phyloP scores from a whole-genome alignment of 2,113 vertebrate genomes.

The Catharus minimus region DNA sequence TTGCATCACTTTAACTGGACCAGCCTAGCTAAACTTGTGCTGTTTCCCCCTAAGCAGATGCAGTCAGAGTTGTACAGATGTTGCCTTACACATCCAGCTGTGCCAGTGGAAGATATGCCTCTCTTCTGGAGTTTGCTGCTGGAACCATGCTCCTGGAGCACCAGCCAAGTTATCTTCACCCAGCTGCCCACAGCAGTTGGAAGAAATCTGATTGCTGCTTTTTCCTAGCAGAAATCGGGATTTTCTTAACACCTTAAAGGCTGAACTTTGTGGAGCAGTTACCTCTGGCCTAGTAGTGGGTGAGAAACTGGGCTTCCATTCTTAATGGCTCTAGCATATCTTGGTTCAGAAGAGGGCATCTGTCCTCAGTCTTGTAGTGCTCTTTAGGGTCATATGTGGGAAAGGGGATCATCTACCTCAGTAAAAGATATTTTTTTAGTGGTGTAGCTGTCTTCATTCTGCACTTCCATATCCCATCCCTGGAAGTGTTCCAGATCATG shows the following conservation, averaged over 20 bases:
- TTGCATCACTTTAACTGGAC: not conserved
- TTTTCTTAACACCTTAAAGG: not conserved
- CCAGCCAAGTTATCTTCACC: not conserved
- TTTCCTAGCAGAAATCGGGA: not conserved
- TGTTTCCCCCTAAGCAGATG: not conserved
- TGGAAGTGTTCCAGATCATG: not conserved
- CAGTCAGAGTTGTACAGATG: not conserved
- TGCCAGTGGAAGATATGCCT: not conserved
- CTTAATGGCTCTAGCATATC: not conserved
- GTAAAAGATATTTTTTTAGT: not conserved
- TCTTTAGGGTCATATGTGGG: not conserved
- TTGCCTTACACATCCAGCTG: not conserved
- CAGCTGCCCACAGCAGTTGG: not conserved
- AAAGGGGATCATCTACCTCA: not conserved
- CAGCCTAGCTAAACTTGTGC: not conserved
- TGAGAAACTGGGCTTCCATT: not conserved
- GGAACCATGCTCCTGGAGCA: not conserved
- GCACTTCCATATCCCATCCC: not conserved
- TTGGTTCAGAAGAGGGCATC: not conserved
- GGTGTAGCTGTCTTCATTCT: not conserved
- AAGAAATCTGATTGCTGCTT: not conserved
- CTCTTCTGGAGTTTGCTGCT: not conserved
- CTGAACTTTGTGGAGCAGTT: not conserved
- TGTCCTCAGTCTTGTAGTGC: not conserved
- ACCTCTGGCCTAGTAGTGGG: not conserved